Evolutionary conservation across 2,797 vertebrate species (phyloP).

Genomic region (Enteromius paludinosus): DNA sequence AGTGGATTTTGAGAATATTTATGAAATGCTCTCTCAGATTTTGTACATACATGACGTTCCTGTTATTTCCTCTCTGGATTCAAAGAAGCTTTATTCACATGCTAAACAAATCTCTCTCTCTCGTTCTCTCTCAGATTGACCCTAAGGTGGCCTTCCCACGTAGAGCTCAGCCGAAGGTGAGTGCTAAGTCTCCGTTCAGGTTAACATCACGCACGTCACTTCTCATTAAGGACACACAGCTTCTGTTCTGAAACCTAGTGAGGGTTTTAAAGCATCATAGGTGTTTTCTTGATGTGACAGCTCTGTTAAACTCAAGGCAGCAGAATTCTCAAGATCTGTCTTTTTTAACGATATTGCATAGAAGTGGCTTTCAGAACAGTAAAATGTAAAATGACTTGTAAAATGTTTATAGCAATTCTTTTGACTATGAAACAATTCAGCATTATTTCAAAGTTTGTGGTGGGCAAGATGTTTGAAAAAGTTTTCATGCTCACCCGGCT

Average conservation of each 20-base stretch:
- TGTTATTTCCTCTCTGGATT: background rate
- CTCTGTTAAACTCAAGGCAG: background rate
- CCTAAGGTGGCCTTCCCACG: constrained; percentile 99
- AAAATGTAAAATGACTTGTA: background rate
- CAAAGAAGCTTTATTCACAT: constrained; percentile 7
- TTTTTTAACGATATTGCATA: background rate
- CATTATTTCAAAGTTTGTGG: background rate
- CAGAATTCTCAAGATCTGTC: background rate
- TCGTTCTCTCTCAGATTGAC: constrained; percentile 85
- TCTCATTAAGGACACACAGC: constrained; percentile 64
- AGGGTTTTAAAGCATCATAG: background rate
- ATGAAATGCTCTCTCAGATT: background rate
- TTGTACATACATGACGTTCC: background rate
- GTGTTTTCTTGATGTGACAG: background rate
- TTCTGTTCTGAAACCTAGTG: constrained; percentile 15
- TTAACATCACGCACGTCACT: constrained; percentile 77
- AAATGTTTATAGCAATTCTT: background rate
- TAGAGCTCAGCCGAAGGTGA: constrained; percentile 97
- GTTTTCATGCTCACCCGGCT: background rate
- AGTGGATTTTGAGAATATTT: constrained; percentile 1
- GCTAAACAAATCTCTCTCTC: constrained; percentile 46
- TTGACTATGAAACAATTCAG: background rate
- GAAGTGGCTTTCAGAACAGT: background rate
- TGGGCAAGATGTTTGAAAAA: background rate
- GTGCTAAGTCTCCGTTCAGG: constrained; percentile 77